Base-by-base conservation (phyloP, 2,797 vertebrate species). In the Schizopygopsis pylzovi region DNA sequence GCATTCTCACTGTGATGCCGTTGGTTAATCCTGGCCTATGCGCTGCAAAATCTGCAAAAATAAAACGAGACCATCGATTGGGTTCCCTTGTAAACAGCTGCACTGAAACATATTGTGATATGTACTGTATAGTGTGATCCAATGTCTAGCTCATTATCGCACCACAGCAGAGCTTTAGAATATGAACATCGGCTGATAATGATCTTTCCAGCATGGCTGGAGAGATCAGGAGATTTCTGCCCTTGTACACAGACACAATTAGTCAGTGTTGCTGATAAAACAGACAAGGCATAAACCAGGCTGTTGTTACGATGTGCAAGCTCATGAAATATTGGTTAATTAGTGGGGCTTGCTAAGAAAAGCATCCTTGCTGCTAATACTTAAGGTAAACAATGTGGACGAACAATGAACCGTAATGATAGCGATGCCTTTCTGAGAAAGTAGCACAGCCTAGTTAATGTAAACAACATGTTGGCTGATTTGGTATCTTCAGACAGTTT, bases 251-350 rank as follows among this genome's bases (percentile, higher is more conserved):
- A 75, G 56, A 80, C 78, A 80, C 28, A 37, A 77, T 86, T 77
- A 54, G 47, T 54, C 71, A 41, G 18, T n/a, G 61, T 76, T 56
- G 65, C 56, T 73, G 45, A 71, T 72, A 86, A 22, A 56, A 71
- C n/a, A 73, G 47, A 63, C 52, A 15, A 82, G 67, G 85, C 79
- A 61, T 63, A 80, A 39, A 49, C 54, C 20, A 41, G 70, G 20
- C 70, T 84, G 65, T 72, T 81, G 71, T 28, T 63, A 82, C 20
- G 81, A 85, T 37, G 43, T 70, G 54, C 33, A 56, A 76, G 49
- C 28, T 67, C 61, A 28, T 54, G 70, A 79, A 76, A 83, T 84
- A 54, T 78, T 73, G 79, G 67, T 79, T 84, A 82, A 86, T 85
- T 61, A 70, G 43, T 1, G 11, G n/a, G 52, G 41, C 59, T 61